Evolutionary conservation across 2,797 vertebrate species (phyloP), one percentile per base, ranked within the genome.

Genomic region (Brachymystax lenok): DNA sequence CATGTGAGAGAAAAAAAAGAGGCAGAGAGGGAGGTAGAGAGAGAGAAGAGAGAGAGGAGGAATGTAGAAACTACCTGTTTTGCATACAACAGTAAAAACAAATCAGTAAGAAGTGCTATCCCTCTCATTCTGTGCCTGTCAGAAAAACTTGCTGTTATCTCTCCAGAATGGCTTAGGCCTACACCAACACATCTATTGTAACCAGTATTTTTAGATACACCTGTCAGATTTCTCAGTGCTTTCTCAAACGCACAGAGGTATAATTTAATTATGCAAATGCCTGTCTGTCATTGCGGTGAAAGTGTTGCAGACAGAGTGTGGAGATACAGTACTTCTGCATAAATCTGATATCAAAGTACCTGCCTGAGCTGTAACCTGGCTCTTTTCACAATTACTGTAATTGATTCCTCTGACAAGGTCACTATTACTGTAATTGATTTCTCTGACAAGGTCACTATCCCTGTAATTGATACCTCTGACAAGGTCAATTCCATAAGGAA

Each of bases 191-290:
- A 76, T 70, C 72, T 76, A 76, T 83, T 82, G 80, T 90, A 87
- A 78, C 67, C 14, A 74, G 81, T 88, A 82, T 85, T 91, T 88
- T 86, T 88, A 89, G 86, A 89, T 89, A 87, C 90, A 85, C 73
- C 84, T 83, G 81, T 88, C 83, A 76, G 67, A 75, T 63, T 73
- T 71, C 64, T 56, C 73, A 70, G 61, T 56, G 68, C 70, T 73
- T 12, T 71, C 21, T 69, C 5, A 71, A 54, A 33, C 74, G 33
- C 64, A 30, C 70, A 35, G 10, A 5, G 3, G 84, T 82, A 82
- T 79, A 83, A 85, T 88, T 85, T 64, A 80, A 86, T 85, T 89
- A 89, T 88, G 82, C 73, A 30, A 69, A 54, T 56, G 21, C 10
- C 68, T 1, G 77, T 52, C 51, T 51, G 16, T 35, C 51, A n/a